Percentiles rank a stretch among this genome's conserved stretches.
Conservation (phyloP, 2,113 vertebrate genomes). For the Amphiprion percula region DNA sequence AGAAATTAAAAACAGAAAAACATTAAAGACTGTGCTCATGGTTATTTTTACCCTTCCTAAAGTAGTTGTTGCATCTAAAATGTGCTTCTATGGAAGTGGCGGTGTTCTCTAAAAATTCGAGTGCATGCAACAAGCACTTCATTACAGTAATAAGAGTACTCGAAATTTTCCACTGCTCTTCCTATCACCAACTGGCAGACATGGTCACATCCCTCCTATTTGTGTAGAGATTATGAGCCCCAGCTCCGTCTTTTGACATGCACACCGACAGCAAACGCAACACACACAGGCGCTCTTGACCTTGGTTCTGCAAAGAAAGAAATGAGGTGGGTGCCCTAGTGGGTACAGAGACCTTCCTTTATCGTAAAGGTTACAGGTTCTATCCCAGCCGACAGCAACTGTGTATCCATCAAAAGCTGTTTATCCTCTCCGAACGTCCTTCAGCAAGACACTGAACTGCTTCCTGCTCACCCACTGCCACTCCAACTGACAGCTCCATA, state of each 20-base stretch:
- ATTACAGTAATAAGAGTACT: not conserved
- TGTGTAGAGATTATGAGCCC: not conserved
- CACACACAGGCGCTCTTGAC: conserved; percentile 12
- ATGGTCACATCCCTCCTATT: not conserved
- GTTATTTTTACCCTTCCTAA: no score
- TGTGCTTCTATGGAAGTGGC: no score
- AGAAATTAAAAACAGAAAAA: no score
- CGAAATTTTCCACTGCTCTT: not conserved
- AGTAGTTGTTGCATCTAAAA: no score
- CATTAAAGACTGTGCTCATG: no score
- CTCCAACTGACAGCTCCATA: conserved; percentile 30
- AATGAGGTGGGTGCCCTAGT: conserved; percentile 37
- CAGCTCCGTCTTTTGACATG: not conserved
- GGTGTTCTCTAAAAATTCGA: not conserved
- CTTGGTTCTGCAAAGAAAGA: conserved; percentile 26
- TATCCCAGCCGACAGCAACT: conserved; percentile 37
- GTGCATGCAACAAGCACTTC: conserved; percentile 6
- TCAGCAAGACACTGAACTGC: conserved; percentile 17
- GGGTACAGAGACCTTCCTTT: conserved; percentile 48
- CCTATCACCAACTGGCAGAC: not conserved
- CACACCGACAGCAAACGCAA: not conserved
- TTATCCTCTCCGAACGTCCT: conserved; percentile 55
- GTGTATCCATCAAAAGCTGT: conserved; percentile 56
- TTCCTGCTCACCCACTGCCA: conserved; percentile 35
- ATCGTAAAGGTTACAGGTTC: conserved; percentile 58